Percentiles rank a stretch among this genome's conserved stretches.
phyloP scores from a whole-genome alignment of 2,888 invertebrate species.

The Pyrrhosoma nymphula region DNA sequence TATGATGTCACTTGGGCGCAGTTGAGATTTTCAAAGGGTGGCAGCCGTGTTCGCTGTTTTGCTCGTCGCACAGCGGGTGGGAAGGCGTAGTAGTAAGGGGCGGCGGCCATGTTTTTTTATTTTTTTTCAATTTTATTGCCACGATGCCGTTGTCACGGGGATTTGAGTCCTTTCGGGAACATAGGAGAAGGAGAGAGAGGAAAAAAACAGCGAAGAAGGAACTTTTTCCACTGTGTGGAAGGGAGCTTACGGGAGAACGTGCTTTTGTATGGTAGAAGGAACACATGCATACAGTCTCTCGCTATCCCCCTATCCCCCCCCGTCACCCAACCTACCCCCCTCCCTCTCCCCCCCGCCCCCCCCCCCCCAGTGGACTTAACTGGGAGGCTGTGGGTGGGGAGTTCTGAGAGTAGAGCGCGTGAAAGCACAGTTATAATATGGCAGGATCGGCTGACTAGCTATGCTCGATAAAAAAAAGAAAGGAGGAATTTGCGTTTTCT shows the following conservation, averaged over 20 bases:
- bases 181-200: neutral
- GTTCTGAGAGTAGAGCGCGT: neutral
- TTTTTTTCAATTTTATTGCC: neutral
- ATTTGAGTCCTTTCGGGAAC: slow-evolving; percentile 40
- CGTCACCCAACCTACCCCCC: too few species aligned
- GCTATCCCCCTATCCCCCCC: too few species aligned
- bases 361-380: neutral
- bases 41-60: slow-evolving; percentile 4
- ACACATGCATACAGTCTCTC: neutral
- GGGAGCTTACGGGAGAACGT: neutral
- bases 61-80: neutral
- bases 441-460: slow-evolving; percentile 23
- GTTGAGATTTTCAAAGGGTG: neutral
- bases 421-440: neutral
- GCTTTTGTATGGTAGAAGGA: slow-evolving; percentile 36
- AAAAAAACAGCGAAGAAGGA: neutral
- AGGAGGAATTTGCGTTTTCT: neutral
- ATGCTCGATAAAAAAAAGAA: slow-evolving; percentile 18
- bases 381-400: neutral
- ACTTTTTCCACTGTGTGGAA: neutral
- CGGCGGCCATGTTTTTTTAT: neutral
- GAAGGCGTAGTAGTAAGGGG: neutral
- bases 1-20: neutral
- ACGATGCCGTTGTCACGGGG: slow-evolving; percentile 41
- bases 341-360: too few species aligned